Percentiles rank a stretch among this genome's conserved stretches.
Conservation (phyloP, 2,113 vertebrate genomes). For the Perccottus glenii region DNA sequence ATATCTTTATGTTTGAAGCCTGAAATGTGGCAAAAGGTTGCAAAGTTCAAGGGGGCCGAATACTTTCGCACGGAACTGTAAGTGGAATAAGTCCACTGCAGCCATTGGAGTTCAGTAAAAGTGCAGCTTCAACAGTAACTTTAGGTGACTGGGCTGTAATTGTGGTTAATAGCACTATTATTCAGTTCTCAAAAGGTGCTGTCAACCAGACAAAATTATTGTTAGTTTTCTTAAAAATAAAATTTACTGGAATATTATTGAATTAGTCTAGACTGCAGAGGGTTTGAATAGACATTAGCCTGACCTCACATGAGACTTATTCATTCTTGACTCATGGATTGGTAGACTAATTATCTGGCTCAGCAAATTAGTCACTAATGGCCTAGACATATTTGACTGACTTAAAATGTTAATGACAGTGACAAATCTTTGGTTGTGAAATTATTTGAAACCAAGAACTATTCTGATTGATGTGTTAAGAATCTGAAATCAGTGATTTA, state of each 20-base stretch:
- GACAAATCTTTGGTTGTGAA: neutral
- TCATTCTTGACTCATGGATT: conserved; percentile 6
- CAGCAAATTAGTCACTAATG: conserved; percentile 21
- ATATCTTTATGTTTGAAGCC: too few species aligned
- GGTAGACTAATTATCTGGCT: conserved; percentile 26
- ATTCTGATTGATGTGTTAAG: conserved; percentile 13
- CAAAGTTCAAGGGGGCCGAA: too few species aligned
- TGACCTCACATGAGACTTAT: conserved; percentile 21
- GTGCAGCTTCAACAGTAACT: neutral
- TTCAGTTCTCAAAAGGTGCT: conserved; percentile 21
- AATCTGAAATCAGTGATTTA: conserved; percentile 4
- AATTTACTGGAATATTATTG: neutral
- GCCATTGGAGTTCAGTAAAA: too few species aligned
- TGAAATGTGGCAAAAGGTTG: too few species aligned
- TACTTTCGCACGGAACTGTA: too few species aligned
- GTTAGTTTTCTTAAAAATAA: neutral
- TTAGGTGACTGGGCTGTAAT: conserved; percentile 9
- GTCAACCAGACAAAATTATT: conserved; percentile 28
- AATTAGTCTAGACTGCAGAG: conserved; percentile 19
- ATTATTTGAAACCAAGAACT: neutral
- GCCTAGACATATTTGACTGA: conserved; percentile 7
- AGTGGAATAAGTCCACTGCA: too few species aligned
- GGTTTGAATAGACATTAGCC: conserved; percentile 38
- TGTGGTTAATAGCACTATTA: conserved; percentile 38
- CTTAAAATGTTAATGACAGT: neutral